phyloP scores from a whole-genome alignment of 2,888 invertebrate genomes.

The Crematogaster levior region DNA sequence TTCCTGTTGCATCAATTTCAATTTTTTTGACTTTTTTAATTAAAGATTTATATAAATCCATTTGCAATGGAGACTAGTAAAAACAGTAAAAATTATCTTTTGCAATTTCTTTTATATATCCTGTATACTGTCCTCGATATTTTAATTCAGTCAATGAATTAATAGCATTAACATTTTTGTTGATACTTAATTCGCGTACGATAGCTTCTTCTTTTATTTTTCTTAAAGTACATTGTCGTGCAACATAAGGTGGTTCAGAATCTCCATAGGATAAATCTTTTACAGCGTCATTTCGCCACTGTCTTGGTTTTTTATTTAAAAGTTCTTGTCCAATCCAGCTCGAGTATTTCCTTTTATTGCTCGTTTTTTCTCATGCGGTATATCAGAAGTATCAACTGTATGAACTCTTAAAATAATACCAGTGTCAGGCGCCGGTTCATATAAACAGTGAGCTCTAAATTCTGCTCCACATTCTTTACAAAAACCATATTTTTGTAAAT shows the following conservation, averaged over 20 bases:
- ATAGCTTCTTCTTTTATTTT: constrained; percentile 4
- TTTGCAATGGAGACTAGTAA: constrained; percentile 5
- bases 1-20: constrained; percentile 61
- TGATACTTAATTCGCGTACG: neutral
- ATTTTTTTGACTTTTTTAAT: constrained; percentile 51
- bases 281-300: neutral
- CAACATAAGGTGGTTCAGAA: neutral
- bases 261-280: neutral
- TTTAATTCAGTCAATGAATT: constrained; percentile 11
- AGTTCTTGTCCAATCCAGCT: neutral
- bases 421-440: constrained; percentile 18
- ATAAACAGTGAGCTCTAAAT: constrained; percentile 32
- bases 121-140: neutral
- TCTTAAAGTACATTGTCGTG: neutral
- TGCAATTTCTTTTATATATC: constrained; percentile 9
- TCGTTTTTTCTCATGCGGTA: constrained; percentile 1
- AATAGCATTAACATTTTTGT: neutral
- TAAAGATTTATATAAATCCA: constrained; percentile 38
- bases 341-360: neutral
- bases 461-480: constrained; percentile 35
- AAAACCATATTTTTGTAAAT: constrained; percentile 35
- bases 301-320: constrained; percentile 4
- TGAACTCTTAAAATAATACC: constrained; percentile 38
- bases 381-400: constrained; percentile 36
- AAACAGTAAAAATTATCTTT: constrained; percentile 14